Conservation (phyloP, 2,888 invertebrate genomes). For the Leucoma salicis region DNA sequence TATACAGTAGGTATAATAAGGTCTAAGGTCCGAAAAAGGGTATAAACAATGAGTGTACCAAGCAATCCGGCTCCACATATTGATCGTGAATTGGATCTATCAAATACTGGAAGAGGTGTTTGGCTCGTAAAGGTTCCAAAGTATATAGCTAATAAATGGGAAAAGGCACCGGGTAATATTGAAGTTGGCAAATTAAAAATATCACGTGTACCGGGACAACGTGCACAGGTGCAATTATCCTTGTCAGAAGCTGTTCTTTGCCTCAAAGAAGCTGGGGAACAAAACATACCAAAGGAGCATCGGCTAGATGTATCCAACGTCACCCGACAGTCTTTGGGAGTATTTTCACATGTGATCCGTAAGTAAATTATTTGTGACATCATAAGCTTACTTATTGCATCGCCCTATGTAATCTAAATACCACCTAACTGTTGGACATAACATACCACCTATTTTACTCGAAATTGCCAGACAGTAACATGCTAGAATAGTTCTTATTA, state of each 20-base stretch:
- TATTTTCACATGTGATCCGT: conserved; percentile 93
- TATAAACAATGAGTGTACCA: conserved; percentile 46
- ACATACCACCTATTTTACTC: too few species aligned
- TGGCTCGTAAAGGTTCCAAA: conserved; percentile 99
- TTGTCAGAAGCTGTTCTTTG: conserved; percentile 91
- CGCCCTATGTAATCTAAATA: too few species aligned
- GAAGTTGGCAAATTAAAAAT: conserved; percentile 97
- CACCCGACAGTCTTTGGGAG: conserved; percentile 94
- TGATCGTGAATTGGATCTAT: conserved; percentile 92
- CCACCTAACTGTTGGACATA: too few species aligned
- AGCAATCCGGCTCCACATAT: conserved; percentile 73
- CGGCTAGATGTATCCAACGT: conserved; percentile 95
- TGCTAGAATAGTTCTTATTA: too few species aligned
- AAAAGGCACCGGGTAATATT: conserved; percentile 93
- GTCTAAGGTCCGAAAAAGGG: too few species aligned
- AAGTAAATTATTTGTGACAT: conserved; percentile 60
- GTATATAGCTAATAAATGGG: conserved; percentile 97
- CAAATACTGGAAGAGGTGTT: conserved; percentile 94
- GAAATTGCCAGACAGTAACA: too few species aligned
- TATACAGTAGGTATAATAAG: too few species aligned
- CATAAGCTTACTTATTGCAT: too few species aligned
- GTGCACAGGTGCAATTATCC: conserved; percentile 93
- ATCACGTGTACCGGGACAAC: conserved; percentile 89
- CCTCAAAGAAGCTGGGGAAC: conserved; percentile 89
- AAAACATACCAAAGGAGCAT: conserved; percentile 94